Evolutionary conservation across 2,888 invertebrate species (phyloP), one percentile per base, ranked within the genome.

Genomic region (Clunio marinus): DNA sequence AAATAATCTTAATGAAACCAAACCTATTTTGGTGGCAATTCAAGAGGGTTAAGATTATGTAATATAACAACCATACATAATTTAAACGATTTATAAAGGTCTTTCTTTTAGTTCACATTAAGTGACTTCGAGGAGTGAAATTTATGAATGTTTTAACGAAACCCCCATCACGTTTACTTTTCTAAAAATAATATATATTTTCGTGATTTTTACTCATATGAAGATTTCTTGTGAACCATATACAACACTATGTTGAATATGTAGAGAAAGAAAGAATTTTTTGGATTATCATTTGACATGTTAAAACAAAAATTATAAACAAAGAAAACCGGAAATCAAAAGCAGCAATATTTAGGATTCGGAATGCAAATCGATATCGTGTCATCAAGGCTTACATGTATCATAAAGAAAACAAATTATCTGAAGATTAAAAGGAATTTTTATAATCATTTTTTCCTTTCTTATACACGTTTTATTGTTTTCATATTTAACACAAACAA

Each of bases 81-180:
- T 51, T 51, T 51, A 51, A 51, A 22, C 51, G 51, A 51, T 22
- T 51, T 51, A 51, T n/a, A 51, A 51, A 51, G 51, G 51, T 17
- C 51, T 51, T 51, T 51, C 51, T 22, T 51, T n/a, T 51, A 51
- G 22, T 51, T 17, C 51, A 51, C 51, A 51, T 51, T 51, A 51
- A 22, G 7, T 22, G 51, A 13, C 7, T 51, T 51, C 17, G 22
- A 51, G n/a, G n/a, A n/a, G 51, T 7, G 51, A 51, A 51, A 51
- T 51, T 51, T 51, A 51, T 51, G 51, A 51, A 51, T 22, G 22
- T 22, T 51, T 51, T 51, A 32, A 32, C 35, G 35, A 32, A 8
- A 4, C 51, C 51, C 51, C 51, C 51, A n/a, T 51, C 51, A 51
- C 17, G 20, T n/a, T 41, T 15, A 41, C 2, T 51, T 15, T 51